phyloP scores from a whole-genome alignment of 2,888 invertebrate species.

The Diachrysia chrysitis region DNA sequence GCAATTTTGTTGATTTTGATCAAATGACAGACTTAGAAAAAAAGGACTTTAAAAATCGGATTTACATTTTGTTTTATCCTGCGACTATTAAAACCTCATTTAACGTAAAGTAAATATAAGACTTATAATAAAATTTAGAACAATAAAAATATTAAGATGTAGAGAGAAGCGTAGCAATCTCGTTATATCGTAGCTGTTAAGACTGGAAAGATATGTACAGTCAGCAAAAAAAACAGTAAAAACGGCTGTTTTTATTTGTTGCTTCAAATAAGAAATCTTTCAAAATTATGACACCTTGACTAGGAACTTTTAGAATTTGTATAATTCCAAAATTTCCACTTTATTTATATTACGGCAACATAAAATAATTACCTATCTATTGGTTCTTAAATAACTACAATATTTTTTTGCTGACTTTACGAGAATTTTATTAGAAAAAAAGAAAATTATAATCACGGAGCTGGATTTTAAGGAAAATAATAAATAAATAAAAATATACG shows the following conservation, averaged over 20 bases:
- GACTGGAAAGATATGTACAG: background rate
- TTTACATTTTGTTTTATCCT: background rate
- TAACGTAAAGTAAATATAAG: constrained; percentile 23
- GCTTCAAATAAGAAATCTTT: too few species aligned
- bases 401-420: background rate
- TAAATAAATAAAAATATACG: constrained; percentile 17
- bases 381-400: too few species aligned
- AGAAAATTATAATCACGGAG: background rate
- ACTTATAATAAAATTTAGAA: constrained; percentile 39
- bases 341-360: too few species aligned
- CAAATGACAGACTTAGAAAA: background rate
- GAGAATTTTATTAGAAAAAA: background rate
- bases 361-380: too few species aligned
- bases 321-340: too few species aligned
- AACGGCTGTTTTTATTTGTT: too few species aligned
- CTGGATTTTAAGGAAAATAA: background rate
- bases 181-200: constrained; percentile 36
- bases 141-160: constrained; percentile 36
- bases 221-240: background rate
- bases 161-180: constrained; percentile 57
- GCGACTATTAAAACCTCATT: constrained; percentile 15
- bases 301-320: too few species aligned
- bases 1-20: background rate
- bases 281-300: too few species aligned
- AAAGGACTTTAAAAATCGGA: background rate